Base-by-base conservation (phyloP, 2,888 invertebrate genomes). In the Leptinotarsa rubiginosa region DNA sequence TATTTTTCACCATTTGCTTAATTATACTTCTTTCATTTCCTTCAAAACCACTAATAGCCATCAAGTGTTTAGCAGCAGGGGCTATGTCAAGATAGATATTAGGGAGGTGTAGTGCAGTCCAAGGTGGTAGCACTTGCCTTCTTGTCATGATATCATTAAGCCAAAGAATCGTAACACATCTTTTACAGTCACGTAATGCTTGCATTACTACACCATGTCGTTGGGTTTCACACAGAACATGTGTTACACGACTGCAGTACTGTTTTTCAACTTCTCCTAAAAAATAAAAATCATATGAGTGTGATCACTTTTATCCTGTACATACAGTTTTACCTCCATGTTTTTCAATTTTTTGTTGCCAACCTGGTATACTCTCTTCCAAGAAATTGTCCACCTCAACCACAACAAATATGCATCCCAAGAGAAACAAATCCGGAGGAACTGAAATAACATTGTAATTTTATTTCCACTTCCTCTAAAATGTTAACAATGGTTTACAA, bases 31-130 rank as follows among this genome's bases (percentile, higher is more conserved):
- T 89, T 85, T 98, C 98, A 66, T 95, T 94, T n/a, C 92, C 94
- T 71, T 95, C 92, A 89, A 98, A 99, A 75, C 98, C 98, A 62
- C 96, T 94, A 15, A 96, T 89, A 4, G 96, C 93, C 80, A 97
- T 94, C 47, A 97, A 92, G 87, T 95, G 94, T 82, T 93, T 92
- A 0, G 90, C 87, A 25, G 93, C 92, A 15, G 96, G 96, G 3
- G 93, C 90, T 77, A 94, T 95, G 50, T 92, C 89, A 70, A 87
- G 80, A 74, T 87, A 87, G 76, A 88, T 85, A 25, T 91, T 90
- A 13, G 99, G 99, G 81, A 99, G 90, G 88, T 99, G 99, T 65
- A 97, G 89, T 15, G 97, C 96, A 83, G 96, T 95, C 95, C 96
- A 98, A 0, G 99, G 99, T 0, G 98, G 96, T 70, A 93, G 88